Base-by-base conservation (phyloP, 2,888 invertebrate genomes). In the Lamellibrachia satsuma region DNA sequence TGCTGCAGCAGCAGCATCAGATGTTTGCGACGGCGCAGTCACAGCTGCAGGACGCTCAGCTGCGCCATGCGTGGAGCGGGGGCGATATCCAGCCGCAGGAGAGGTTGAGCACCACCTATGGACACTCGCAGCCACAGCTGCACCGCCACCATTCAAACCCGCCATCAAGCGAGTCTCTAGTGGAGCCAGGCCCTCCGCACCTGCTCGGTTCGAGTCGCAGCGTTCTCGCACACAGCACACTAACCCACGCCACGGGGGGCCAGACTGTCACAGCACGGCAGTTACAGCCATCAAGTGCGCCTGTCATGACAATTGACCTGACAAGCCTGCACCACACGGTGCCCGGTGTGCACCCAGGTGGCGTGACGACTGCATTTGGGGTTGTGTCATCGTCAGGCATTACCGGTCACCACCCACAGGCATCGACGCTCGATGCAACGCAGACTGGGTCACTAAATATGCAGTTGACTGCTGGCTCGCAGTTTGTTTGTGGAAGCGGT, bases 371-470 rank as follows among this genome's bases (percentile, higher is more conserved):
- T 1, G 91, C 91, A n/a, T 52, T 91, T n/a, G 91, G 91, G 52
- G 94, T 75, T 92, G 95, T 92, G 94, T 94, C 93, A 93, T 93
- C 92, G 93, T 94, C 93, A n/a, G 52, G 60, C 15, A 57, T 91
- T 51, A 52, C 52, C 9, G 39, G 52, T 8, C 90, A 90, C 52
- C 90, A 75, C 75, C 75, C 52, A 52, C 93, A 94, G 60, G 94
- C 93, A 60, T 94, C 94, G 22, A 75, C 92, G 94, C 94, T 96
- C 93, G 96, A 96, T 94, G 96, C 96, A 92, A 96, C 96, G 15
- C 96, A 96, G 93, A 95, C 96, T 22, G 96, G 96, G 90, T 96
- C 96, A 92, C 94, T 96, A 52, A 96, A 96, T 94, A 96, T 97
- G 96, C 96, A 96, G 93, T 95, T 97, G 93, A 94, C 95, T 93